Evolutionary conservation across 2,797 vertebrate genomes (phyloP).

Genomic region (Euphonia xanthogaster): DNA sequence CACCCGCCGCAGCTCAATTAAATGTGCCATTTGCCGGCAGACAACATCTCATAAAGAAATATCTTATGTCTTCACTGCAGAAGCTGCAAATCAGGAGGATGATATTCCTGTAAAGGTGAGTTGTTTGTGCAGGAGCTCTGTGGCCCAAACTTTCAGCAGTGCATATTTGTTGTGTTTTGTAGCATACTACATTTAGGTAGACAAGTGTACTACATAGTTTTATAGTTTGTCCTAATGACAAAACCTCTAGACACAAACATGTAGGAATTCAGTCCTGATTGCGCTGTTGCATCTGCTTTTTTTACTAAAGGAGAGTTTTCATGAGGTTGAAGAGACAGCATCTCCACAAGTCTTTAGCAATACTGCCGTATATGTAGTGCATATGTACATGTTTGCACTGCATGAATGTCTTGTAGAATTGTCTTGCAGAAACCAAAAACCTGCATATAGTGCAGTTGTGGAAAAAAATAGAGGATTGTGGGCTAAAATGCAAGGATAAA

Average conservation of each 20-base stretch:
- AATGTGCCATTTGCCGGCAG: constrained; percentile 96
- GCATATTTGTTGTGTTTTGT: background rate
- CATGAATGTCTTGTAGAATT: background rate
- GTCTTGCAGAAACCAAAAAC: background rate
- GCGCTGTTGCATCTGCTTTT: background rate
- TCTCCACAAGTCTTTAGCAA: background rate
- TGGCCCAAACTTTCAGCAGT: background rate
- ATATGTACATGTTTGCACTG: background rate
- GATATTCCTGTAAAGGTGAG: constrained; percentile 94
- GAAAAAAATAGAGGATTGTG: background rate
- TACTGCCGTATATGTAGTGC: background rate
- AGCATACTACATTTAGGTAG: background rate
- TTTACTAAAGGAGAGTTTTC: background rate
- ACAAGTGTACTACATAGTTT: background rate
- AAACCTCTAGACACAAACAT: background rate
- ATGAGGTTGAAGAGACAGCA: background rate
- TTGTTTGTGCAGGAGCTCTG: background rate
- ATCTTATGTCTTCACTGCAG: constrained; percentile 95
- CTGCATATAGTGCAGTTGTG: background rate
- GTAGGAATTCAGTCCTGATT: background rate
- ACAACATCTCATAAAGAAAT: constrained; percentile 94
- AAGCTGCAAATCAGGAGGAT: constrained; percentile 85
- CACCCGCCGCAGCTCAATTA: constrained; percentile 88
- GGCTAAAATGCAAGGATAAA: background rate
- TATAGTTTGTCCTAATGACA: background rate